Percentiles rank a stretch among this genome's conserved stretches.
These are phyloP conservation scores for Platyscapa corneri DNA, from an alignment of 1,140 invertebrate species.

Conservation along the genomic window DNA sequence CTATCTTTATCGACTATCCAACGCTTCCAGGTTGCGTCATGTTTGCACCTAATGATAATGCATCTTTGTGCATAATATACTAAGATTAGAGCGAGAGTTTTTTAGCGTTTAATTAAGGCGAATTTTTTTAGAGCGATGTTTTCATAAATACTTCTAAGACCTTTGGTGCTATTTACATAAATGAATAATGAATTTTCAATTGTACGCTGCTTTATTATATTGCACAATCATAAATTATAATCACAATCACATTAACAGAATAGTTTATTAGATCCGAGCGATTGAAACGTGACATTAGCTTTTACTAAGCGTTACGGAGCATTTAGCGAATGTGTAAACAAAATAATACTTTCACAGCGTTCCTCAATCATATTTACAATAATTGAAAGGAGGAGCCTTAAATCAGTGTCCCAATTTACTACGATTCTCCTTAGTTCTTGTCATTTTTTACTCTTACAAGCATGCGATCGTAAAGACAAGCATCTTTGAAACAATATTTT, in stretches of 20 bases:
- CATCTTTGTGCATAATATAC: neutral
- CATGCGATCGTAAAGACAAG: neutral
- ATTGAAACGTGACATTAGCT: neutral
- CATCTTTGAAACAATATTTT: neutral
- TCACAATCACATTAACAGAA: neutral
- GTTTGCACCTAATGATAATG: no score
- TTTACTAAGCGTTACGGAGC: neutral
- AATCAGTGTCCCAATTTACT: neutral
- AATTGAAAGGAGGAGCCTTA: neutral
- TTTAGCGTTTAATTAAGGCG: neutral
- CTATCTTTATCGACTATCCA: no score
- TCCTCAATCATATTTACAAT: neutral
- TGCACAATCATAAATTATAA: neutral
- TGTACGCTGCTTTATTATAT: neutral
- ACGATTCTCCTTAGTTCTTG: neutral
- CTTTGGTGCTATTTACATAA: neutral
- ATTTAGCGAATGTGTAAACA: neutral
- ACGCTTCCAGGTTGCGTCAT: no score
- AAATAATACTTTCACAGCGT: neutral
- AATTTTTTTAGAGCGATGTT: neutral
- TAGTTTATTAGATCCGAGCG: neutral
- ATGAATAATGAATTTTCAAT: constrained; percentile 1
- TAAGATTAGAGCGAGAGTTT: neutral
- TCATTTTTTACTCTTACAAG: neutral
- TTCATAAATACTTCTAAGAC: neutral